Conservation (phyloP, 1,140 invertebrate species). For the Panulirus ornatus region DNA sequence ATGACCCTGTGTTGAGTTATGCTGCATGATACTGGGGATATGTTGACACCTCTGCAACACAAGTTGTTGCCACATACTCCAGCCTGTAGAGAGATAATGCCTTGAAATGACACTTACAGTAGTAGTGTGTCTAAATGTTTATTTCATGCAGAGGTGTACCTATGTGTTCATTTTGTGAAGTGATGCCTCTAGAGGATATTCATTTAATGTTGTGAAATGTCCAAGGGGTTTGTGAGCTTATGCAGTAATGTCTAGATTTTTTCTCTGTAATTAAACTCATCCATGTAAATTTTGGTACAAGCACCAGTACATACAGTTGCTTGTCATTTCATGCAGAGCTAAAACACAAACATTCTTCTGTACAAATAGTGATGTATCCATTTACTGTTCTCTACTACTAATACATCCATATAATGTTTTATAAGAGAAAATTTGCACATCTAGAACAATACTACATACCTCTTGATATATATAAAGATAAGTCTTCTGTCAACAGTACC, state of each 20-base stretch:
- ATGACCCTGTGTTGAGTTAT: slow-evolving; percentile 70
- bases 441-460: neutral
- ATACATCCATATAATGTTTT: neutral
- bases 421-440: neutral
- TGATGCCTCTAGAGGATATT: too few relatives aligned
- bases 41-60: slow-evolving; percentile 52
- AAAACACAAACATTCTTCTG: too few relatives aligned
- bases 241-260: too few relatives aligned
- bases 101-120: neutral
- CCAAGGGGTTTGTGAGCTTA: too few relatives aligned
- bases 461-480: too few relatives aligned
- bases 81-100: slow-evolving; percentile 39
- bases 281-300: too few relatives aligned
- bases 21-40: slow-evolving; percentile 70
- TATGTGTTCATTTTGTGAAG: neutral
- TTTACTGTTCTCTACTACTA: neutral
- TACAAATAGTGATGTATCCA: neutral
- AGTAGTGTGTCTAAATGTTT: neutral
- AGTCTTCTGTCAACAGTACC: neutral
- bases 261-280: too few relatives aligned
- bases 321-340: too few relatives aligned
- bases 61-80: slow-evolving; percentile 53
- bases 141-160: neutral
- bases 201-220: too few relatives aligned
- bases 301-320: too few relatives aligned